Conservation (phyloP, 2,888 invertebrate genomes). For the Chrysotoxum bicinctum region DNA sequence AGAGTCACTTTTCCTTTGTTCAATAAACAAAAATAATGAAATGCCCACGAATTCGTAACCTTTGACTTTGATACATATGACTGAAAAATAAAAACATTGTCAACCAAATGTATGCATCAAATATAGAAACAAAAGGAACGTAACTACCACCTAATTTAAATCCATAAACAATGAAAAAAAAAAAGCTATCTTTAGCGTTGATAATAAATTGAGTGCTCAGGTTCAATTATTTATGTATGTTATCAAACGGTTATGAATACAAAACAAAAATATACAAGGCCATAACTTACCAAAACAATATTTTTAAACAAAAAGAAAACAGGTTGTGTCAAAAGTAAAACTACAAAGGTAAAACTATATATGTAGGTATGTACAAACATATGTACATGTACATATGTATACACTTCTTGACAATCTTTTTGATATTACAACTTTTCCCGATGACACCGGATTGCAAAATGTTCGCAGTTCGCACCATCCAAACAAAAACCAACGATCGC, state of each 20-base stretch:
- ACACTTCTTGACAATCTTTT: background rate
- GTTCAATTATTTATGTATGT: background rate
- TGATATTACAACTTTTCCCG: constrained; percentile 4
- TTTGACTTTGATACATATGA: background rate
- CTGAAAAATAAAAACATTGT: background rate
- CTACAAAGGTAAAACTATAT: background rate
- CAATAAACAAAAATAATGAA: background rate
- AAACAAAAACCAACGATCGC: background rate
- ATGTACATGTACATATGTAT: too few species aligned
- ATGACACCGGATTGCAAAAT: constrained; percentile 5
- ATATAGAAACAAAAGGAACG: background rate
- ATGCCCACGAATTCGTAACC: background rate
- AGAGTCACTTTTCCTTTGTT: background rate
- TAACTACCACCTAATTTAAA: background rate
- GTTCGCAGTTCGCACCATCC: background rate
- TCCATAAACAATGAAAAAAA: background rate
- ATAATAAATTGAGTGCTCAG: background rate
- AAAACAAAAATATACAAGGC: background rate
- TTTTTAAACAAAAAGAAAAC: background rate
- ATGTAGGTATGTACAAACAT: too few species aligned
- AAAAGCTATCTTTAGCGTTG: background rate
- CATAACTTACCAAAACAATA: background rate
- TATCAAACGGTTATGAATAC: background rate
- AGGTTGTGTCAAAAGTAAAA: background rate
- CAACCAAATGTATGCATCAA: background rate